phyloP scores from a whole-genome alignment of 2,113 vertebrate species.

The rat (Rattus norvegicus) region DNA sequence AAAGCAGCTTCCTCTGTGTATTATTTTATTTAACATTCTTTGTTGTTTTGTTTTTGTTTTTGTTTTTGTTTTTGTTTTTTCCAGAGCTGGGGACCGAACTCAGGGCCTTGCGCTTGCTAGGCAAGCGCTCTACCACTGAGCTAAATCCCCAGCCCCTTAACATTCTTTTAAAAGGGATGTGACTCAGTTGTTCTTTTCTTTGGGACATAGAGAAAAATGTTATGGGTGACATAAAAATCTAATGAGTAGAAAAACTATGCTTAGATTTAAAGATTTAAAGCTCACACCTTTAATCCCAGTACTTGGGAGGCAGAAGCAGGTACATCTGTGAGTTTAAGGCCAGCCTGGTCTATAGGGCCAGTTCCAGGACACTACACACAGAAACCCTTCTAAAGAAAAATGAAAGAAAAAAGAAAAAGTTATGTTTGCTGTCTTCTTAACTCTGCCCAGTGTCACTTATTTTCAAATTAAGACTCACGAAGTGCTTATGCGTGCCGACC shows the following conservation, averaged over 20 bases:
- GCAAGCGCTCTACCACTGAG: too few species aligned
- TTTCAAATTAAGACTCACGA: constrained; percentile 31
- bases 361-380: not conserved
- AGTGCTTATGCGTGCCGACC: not conserved
- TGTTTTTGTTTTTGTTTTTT: too few species aligned
- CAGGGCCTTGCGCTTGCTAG: too few species aligned
- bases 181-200: constrained; percentile 25
- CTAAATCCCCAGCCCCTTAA: too few species aligned
- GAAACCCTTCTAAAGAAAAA: not conserved
- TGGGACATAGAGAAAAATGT: not conserved
- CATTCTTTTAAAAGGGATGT: not conserved
- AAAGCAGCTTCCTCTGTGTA: not conserved
- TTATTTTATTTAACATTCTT: constrained; percentile 17
- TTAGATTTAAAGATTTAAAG: not conserved
- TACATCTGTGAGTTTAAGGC: not conserved
- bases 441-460: constrained; percentile 24
- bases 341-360: not conserved
- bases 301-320: not conserved
- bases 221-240: constrained; percentile 28
- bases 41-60: too few species aligned
- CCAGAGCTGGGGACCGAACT: too few species aligned
- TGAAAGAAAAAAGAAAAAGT: not conserved
- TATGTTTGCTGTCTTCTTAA: not conserved
- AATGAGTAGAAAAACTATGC: not conserved
- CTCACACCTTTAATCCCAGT: not conserved